Evolutionary conservation across 2,888 invertebrate species (phyloP).

Genomic region (Coremacera marginata): DNA sequence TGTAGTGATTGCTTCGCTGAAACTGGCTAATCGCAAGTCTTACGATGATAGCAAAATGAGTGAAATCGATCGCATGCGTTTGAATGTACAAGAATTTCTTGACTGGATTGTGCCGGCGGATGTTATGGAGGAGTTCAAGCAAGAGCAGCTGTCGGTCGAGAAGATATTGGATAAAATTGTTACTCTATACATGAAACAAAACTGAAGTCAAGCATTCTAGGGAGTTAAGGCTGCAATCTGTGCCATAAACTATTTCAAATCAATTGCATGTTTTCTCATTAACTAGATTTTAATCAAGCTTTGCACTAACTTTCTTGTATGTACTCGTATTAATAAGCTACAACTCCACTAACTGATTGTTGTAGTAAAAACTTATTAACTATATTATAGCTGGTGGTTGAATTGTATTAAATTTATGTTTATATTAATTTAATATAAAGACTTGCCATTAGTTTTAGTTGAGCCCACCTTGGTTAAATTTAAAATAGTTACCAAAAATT

Average conservation of each 20-base stretch:
- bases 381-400: neutral
- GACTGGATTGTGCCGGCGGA: slow-evolving; percentile 85
- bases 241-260: slow-evolving; percentile 29
- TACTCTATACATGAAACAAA: slow-evolving; percentile 64
- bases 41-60: slow-evolving; percentile 73
- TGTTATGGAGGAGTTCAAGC: slow-evolving; percentile 81
- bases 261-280: neutral
- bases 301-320: neutral
- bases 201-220: slow-evolving; percentile 41
- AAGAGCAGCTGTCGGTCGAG: slow-evolving; percentile 81
- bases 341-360: neutral
- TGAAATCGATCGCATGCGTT: slow-evolving; percentile 76
- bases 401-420: neutral
- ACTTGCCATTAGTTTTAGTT: slow-evolving; percentile 28
- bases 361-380: neutral
- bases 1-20: slow-evolving; percentile 81
- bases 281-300: neutral
- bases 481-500: slow-evolving; percentile 31
- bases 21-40: slow-evolving; percentile 79
- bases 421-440: neutral
- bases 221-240: slow-evolving; percentile 13
- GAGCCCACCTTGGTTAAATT: slow-evolving; percentile 24
- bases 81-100: slow-evolving; percentile 82
- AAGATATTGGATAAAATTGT: slow-evolving; percentile 77
- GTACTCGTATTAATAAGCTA: neutral